Base-by-base conservation (phyloP, 2,888 invertebrate species). In the Nebria brevicollis region DNA sequence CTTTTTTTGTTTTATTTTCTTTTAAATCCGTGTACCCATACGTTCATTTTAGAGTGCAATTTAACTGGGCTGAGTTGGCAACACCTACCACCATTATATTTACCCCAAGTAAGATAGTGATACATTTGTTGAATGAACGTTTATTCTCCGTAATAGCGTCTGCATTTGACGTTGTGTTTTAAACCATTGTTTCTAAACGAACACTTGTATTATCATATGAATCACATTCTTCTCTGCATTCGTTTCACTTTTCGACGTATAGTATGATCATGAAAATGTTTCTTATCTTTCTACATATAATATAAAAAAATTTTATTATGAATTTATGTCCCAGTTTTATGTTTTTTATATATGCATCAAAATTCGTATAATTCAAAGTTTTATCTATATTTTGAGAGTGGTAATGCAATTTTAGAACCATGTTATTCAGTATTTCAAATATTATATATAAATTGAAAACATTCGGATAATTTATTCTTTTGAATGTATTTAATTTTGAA, bases 41-140 rank as follows among this genome's bases (percentile, higher is more conserved):
- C 20, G 70, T 25, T 70, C 34, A 70, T 70, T 70, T 25, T 70
- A 70, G 25, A 70, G 70, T 70, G 34, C 70, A 70, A 70, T 70
- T 70, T 70, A 20, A 70, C 70, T 26, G 13, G 34, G 70, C 70
- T 34, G 25, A 11, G 70, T 70, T 70, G 25, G 70, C 25, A 70
- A 70, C 70, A 70, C 70, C 70, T 70, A 15, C 26, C 25, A 8
- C 70, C 34, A 70, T 70, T 70, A 34, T 70, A 70, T 54, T 54
- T 54, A 54, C 54, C 8, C 54, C 54, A 2, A 13, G 54, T 54
- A 54, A 70, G 70, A 34, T 70, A 34, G 34, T 25, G 70, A 70
- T 70, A 34, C 70, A 70, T 70, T 34, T 70, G 70, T 70, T 70
- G 70, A 70, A 26, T 70, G 26, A 70, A 34, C 70, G 25, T 70